phyloP scores from a whole-genome alignment of 2,888 invertebrate genomes.

The Meiosimyza platycephala region DNA sequence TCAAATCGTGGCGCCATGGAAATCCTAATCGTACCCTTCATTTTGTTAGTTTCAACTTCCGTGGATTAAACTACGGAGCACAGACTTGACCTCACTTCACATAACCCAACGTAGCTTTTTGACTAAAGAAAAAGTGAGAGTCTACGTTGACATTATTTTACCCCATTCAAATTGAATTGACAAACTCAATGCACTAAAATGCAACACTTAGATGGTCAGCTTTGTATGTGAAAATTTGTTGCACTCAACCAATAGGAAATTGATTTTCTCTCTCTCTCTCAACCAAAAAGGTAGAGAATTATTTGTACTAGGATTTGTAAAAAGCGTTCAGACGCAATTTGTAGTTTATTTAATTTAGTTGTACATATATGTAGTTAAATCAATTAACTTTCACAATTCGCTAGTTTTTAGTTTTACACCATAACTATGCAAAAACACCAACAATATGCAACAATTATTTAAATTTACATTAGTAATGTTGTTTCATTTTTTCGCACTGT shows the following conservation, averaged over 20 bases:
- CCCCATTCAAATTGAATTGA: too few relatives aligned
- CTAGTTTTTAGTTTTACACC: background rate
- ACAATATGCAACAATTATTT: slow-evolving; percentile 26
- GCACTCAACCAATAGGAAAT: slow-evolving; percentile 17
- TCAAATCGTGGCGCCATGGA: too few relatives aligned
- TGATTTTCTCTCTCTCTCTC: slow-evolving; percentile 27
- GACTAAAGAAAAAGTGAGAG: too few relatives aligned
- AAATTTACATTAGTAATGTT: background rate
- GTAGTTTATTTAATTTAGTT: background rate
- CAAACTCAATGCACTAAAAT: background rate
- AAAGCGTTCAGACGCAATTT: background rate
- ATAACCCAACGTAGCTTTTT: too few relatives aligned
- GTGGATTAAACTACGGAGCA: too few relatives aligned
- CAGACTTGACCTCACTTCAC: too few relatives aligned
- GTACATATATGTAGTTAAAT: background rate
- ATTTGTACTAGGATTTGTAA: background rate
- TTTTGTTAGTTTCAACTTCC: too few relatives aligned
- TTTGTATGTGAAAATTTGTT: slow-evolving; percentile 20
- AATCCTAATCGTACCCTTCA: too few relatives aligned
- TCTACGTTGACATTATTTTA: too few relatives aligned
- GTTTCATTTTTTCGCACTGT: background rate
- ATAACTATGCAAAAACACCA: background rate
- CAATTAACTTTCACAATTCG: background rate
- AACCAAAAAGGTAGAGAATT: slow-evolving; percentile 15
- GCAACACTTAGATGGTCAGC: slow-evolving; percentile 11